phyloP scores from a whole-genome alignment of 2,888 invertebrate species.

The Cepaea hortensis region DNA sequence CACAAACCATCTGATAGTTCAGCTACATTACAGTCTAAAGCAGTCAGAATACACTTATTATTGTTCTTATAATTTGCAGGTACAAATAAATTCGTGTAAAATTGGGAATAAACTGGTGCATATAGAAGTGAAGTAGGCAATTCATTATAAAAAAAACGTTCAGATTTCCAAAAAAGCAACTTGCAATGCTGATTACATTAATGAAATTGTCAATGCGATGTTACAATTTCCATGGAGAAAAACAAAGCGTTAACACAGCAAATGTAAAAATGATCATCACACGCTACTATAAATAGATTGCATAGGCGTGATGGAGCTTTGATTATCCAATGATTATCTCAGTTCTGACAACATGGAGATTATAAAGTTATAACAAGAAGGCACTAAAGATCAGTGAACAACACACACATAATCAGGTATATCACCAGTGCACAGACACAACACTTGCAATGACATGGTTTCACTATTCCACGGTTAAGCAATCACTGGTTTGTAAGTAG shows the following conservation, averaged over 20 bases:
- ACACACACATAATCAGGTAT: neutral
- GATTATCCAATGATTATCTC: constrained; percentile 27
- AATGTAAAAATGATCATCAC: constrained; percentile 4
- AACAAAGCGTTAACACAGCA: too few species aligned
- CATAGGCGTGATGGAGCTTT: neutral
- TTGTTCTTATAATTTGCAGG: too few species aligned
- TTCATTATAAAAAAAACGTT: neutral
- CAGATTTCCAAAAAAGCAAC: neutral
- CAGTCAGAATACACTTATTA: too few species aligned
- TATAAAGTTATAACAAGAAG: constrained; percentile 6
- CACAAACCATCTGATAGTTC: too few species aligned
- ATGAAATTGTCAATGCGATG: neutral
- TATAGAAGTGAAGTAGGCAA: neutral
- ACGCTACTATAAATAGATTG: constrained; percentile 1
- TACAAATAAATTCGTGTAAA: too few species aligned
- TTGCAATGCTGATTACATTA: neutral
- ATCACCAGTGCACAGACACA: neutral
- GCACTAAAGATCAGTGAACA: neutral
- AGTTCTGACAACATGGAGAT: constrained; percentile 5
- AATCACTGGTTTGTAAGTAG: neutral
- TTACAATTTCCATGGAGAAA: neutral
- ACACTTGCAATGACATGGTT: neutral
- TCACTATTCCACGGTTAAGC: too few species aligned
- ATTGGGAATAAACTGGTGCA: too few species aligned
- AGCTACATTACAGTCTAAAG: too few species aligned